Base-by-base conservation (phyloP, 2,888 invertebrate genomes). In the Acrobasis suavella region DNA sequence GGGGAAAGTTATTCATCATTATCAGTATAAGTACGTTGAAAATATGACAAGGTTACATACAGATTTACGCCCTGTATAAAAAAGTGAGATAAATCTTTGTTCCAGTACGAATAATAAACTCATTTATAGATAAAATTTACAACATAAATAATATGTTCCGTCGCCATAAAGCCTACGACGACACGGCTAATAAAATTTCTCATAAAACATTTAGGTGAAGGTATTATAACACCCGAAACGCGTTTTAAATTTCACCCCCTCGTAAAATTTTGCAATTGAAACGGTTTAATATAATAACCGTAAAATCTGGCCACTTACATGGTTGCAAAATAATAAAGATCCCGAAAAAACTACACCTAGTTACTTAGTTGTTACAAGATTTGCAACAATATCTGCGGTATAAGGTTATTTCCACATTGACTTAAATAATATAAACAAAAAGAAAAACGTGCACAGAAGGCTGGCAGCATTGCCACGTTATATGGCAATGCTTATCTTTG, bases 201-300 rank as follows among this genome's bases (percentile, higher is more conserved):
- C 77, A 76, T 83, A 81, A 83, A 83, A 72, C 80, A 77, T 80
- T 83, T 81, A 78, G 74, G 66, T 63, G 63, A 60, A 74, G 67
- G 72, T 67, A 59, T 71, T 71, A 73, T 70, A 68, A 66, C 69
- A 72, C 66, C 69, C 68, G 69, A 72, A 74, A 77, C 74, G 74
- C 72, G 76, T 79, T 84, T 81, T 76, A 82, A 82, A 81, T 84
- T 83, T 80, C 75, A 73, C 73, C 75, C 72, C 72, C 70, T 80
- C 83, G 75, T 83, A 82, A 84, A 84, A 79, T 67, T 65, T 51
- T 66, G 74, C 78, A 80, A 82, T 80, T 74, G 78, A 73, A 77
- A 76, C 75, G 74, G 73, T 80, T 79, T 81, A 76, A 81, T 78
- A 78, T 75, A 70, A 72, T 66, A 71, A 63, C 61, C 70, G 72